Base-by-base conservation (phyloP, 1,140 invertebrate species). In the Halesus radiatus region DNA sequence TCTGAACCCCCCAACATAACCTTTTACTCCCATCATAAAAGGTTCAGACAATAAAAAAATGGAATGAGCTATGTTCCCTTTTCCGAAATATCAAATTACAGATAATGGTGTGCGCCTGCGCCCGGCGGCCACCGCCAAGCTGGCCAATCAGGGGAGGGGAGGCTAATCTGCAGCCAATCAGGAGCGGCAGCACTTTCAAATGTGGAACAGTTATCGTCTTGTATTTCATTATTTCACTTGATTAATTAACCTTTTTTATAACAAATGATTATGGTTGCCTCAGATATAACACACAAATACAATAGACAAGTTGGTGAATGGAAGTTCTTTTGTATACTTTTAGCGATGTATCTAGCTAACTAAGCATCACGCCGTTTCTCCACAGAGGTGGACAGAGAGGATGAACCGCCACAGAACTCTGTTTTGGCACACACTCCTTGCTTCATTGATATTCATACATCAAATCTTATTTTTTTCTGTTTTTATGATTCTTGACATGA, bases 51-150 rank as follows among this genome's bases (percentile, higher is more conserved):
- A 70, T 70, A 70, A 70, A 70, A 70, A 70, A 70, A 70, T 74
- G 50, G 72, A 74, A 74, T 26, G 72, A 56, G 52, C 22, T 52
- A 23, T 77, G 58, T 77, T 77, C 58, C 76, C 76, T 77, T 77
- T 64, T 77, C 50, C 6, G 66, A 77, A 66, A 77, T 77, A 77
- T 77, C 76, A 77, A 66, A 53, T 77, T 77, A 77, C 76, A 64
- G 18, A n/a, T 13, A n/a, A 22, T 16, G n/a, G 16, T 29, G 23
- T 66, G 62, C 76, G 76, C 58, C 20, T 77, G 76, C 37, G 76
- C 37, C 45, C 18, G 29, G 16, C 37, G 3, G 56, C 37, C 1
- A 29, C 5, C 26, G 7, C 4, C 23, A 1, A 77, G 50, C 37
- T 32, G 45, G 50, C 76, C 76, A 77, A 77, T 77, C 58, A 76